Evolutionary conservation across 2,113 vertebrate species (phyloP).

Genomic region (Eleginops maclovinus): DNA sequence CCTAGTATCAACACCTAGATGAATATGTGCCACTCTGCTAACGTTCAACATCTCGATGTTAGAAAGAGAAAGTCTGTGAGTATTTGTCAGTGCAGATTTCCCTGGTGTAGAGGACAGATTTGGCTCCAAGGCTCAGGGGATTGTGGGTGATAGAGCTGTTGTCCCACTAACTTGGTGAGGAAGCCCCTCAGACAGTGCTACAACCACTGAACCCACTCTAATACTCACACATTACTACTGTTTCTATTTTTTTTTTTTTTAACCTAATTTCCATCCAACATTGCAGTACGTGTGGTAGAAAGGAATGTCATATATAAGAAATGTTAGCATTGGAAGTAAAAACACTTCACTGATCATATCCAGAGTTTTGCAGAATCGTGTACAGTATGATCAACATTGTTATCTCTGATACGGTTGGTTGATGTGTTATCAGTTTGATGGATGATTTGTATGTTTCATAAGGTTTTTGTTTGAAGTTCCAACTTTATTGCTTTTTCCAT

Average conservation of each 20-base stretch:
- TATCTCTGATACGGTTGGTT: background rate
- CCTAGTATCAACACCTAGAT: constrained; percentile 21
- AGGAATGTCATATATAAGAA: background rate
- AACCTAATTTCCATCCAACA: background rate
- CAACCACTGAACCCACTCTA: constrained; percentile 7
- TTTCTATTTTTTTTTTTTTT: background rate
- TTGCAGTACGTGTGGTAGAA: background rate
- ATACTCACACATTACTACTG: no score
- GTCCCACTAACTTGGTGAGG: constrained; percentile 29
- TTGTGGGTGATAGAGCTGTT: constrained; percentile 60
- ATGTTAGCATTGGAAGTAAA: background rate
- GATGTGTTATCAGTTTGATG: background rate
- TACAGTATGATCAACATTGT: background rate
- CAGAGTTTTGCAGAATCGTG: background rate
- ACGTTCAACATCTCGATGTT: constrained; percentile 40
- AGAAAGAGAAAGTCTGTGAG: constrained; percentile 41
- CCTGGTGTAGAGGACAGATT: constrained; percentile 59
- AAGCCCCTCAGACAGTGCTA: constrained; percentile 43
- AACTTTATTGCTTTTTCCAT: background rate
- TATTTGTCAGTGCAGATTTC: constrained; percentile 57
- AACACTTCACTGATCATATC: background rate
- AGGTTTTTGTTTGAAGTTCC: background rate
- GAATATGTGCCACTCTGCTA: constrained; percentile 33
- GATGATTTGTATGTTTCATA: background rate
- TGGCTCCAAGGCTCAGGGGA: constrained; percentile 57